Evolutionary conservation across 2,797 vertebrate genomes (phyloP).

Genomic region (Liparis tanakae): DNA sequence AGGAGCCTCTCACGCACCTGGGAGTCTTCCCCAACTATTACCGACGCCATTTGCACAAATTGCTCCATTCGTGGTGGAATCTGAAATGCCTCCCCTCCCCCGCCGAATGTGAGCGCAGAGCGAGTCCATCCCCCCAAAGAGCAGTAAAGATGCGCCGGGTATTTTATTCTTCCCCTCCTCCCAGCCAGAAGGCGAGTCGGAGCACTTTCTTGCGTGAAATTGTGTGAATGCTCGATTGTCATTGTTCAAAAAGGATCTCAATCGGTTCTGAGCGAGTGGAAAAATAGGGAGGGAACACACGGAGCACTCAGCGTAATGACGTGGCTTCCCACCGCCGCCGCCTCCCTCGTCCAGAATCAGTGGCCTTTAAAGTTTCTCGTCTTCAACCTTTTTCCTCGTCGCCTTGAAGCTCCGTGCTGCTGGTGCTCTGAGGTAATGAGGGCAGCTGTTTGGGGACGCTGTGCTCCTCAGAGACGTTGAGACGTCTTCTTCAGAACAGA

Average conservation of each 20-base stretch:
- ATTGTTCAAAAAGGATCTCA: conserved; percentile 14
- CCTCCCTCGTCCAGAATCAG: background rate
- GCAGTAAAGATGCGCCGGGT: conserved; percentile 42
- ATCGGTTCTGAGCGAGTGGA: conserved; percentile 1
- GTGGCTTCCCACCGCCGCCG: background rate
- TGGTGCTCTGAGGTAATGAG: background rate
- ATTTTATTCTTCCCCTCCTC: conserved; percentile 53
- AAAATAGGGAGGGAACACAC: background rate
- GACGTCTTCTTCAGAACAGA: background rate
- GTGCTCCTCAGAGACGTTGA: background rate
- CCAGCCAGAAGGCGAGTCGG: conserved; percentile 17
- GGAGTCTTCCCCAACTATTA: conserved; percentile 67
- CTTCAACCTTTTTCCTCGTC: background rate
- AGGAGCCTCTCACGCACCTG: conserved; percentile 71
- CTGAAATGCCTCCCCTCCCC: conserved; percentile 67
- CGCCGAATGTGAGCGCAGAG: conserved; percentile 53
- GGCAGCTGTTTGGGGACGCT: background rate
- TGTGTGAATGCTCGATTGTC: conserved; percentile 23
- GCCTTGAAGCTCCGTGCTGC: background rate
- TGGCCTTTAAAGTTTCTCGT: background rate
- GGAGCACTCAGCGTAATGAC: conserved; percentile 19
- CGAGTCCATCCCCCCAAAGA: conserved; percentile 45
- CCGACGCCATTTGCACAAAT: conserved; percentile 80
- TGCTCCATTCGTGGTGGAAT: conserved; percentile 81
- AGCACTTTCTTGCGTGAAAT: conserved; percentile 25